Base-by-base conservation (phyloP, 2,888 invertebrate species). In the Abrostola tripartita region DNA sequence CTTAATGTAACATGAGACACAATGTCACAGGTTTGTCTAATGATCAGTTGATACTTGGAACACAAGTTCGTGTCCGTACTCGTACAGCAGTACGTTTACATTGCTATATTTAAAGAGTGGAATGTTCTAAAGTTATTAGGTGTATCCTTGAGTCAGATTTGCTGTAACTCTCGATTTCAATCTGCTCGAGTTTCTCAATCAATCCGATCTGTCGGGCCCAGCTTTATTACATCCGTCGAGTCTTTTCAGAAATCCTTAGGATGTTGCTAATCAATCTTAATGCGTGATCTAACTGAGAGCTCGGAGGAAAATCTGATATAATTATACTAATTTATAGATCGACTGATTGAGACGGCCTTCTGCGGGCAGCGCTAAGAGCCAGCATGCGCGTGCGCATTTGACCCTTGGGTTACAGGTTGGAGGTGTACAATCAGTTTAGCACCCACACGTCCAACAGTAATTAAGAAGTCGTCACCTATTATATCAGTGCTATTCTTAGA, bases 401-500 rank as follows among this genome's bases (percentile, higher is more conserved):
- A 72, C 72, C 75, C 54, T 42, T 14, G 62, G 55, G 61, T 54
- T 58, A 65, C 65, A 51, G 75, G 65, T 65, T 53, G 51, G 50
- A 74, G 74, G 59, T 59, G 55, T 49, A 36, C 35, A 37, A 47
- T 50, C 70, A 58, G 62, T 37, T 59, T 62, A 47, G 68, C 71
- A 64, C 68, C 65, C 65, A 79, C 74, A 65, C 76, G 50, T n/a
- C 55, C 37, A 55, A 61, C 68, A 79, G 76, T 79, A 24, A 24
- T 74, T 74, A 76, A 70, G 52, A 47, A 57, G 65, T 47, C 60
- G 53, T 58, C 65, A 73, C 64, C 49, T 58, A 61, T 64, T 67
- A 49, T 73, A 68, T 61, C 73, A 67, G 60, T 42, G 50, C 53
- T 76, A 79, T 76, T 76, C 74, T 74, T 63, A 76, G 64, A 61